Evolutionary conservation across 2,797 vertebrate species (phyloP).

Genomic region (Erethizon dorsatum): DNA sequence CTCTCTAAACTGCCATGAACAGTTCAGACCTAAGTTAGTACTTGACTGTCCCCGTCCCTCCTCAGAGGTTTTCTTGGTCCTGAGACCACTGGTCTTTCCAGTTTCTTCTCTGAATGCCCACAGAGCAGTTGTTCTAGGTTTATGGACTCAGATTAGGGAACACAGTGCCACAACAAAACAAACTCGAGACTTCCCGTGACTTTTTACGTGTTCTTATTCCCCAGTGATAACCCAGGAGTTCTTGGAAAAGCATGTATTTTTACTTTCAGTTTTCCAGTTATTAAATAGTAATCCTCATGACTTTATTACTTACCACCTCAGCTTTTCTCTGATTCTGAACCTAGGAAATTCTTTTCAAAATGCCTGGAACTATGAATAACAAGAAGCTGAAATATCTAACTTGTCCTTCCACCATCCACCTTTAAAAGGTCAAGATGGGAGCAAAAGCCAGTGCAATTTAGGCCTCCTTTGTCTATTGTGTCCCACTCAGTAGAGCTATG

Average conservation of each 20-base stretch:
- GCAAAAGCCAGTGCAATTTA: not conserved
- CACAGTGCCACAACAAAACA: not conserved
- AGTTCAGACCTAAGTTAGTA: not conserved
- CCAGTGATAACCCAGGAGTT: not conserved
- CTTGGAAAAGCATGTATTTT: not conserved
- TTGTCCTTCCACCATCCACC: not conserved
- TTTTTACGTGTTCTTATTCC: not conserved
- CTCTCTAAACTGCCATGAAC: not conserved
- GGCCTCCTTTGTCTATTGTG: not conserved
- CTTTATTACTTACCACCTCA: not conserved
- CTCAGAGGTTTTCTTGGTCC: not conserved
- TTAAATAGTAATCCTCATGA: not conserved
- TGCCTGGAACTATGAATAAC: not conserved
- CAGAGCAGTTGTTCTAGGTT: not conserved
- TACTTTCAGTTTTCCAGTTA: not conserved
- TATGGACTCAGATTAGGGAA: not conserved
- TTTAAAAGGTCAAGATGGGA: not conserved
- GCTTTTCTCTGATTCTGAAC: constrained; percentile 9
- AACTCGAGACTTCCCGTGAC: not conserved
- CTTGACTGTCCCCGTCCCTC: not conserved
- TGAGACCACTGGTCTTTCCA: not conserved
- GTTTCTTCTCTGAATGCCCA: not conserved
- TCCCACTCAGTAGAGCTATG: constrained; percentile 1
- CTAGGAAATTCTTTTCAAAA: constrained; percentile 32
- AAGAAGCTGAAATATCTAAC: not conserved